phyloP scores from a whole-genome alignment of 2,113 vertebrate species.

The Corythaixoides concolor region DNA sequence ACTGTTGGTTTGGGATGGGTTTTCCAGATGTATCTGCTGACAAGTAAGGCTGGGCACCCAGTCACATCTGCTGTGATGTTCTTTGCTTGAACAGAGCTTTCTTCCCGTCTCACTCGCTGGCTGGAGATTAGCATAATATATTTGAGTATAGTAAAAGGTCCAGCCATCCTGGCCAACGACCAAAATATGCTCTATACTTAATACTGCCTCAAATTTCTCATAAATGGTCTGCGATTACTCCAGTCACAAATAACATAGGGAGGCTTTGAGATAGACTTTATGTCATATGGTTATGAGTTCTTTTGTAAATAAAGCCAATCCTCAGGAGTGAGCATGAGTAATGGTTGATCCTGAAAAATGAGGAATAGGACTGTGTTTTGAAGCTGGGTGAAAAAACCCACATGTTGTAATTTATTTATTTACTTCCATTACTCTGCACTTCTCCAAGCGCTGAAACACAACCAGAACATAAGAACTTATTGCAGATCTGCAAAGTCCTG shows the following conservation, averaged over 20 bases:
- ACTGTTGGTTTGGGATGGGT: background rate
- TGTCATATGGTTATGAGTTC: conserved; percentile 2
- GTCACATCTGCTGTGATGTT: background rate
- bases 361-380: background rate
- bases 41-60: background rate
- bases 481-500: conserved; percentile 38
- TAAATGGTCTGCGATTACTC: conserved; percentile 13
- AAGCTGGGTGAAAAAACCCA: background rate
- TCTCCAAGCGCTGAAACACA: conserved; percentile 13
- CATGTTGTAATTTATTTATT: conserved; percentile 44
- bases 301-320: conserved; percentile 36
- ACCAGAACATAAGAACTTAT: conserved; percentile 30
- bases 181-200: background rate
- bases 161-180: background rate
- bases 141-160: background rate
- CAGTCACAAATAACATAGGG: conserved; percentile 17
- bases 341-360: conserved; percentile 31
- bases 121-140: conserved; percentile 6
- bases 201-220: conserved; percentile 13
- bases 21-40: background rate
- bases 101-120: background rate
- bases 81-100: background rate
- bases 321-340: conserved; percentile 21
- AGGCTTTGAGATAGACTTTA: conserved; percentile 16
- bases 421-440: conserved; percentile 25